Percentiles rank a stretch among this genome's conserved stretches.
These are phyloP conservation scores for Palythoa heliodiscus DNA, from an alignment of 92 coral and sea anemone genomes.

Conservation along the genomic window DNA sequence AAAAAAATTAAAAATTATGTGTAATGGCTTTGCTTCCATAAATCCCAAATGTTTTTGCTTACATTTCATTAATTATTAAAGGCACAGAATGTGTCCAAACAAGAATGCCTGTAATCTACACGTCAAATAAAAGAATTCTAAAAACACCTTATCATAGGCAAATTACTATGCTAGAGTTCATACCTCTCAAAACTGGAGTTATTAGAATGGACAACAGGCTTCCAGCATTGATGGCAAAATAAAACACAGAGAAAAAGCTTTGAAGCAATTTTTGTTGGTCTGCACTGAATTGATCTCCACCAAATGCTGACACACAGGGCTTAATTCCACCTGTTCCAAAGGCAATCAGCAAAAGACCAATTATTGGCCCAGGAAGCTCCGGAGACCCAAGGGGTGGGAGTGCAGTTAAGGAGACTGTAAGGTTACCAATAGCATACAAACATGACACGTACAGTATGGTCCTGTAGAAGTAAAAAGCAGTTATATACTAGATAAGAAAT, in stretches of 20 bases:
- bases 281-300: constrained; percentile 82
- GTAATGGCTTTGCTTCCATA: no score
- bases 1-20: no score
- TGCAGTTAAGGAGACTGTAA: constrained; percentile 72
- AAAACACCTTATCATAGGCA: no score
- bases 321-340: constrained; percentile 88
- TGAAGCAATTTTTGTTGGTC: constrained; percentile 74
- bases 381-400: constrained; percentile 73
- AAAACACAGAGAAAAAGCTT: constrained; percentile 83
- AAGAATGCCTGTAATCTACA: no score
- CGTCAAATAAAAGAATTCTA: no score
- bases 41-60: no score
- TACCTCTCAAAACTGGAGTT: constrained; percentile 86
- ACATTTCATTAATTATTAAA: no score
- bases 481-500: not conserved
- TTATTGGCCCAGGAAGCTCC: constrained; percentile 77
- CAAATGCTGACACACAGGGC: constrained; percentile 88
- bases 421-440: constrained; percentile 71
- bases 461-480: constrained; percentile 37
- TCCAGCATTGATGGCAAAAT: constrained; percentile 91
- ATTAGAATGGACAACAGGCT: constrained; percentile 74
- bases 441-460: constrained; percentile 80
- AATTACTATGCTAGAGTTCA: not conserved
- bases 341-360: constrained; percentile 84
- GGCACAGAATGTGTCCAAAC: no score